Percentiles rank a stretch among this genome's conserved stretches.
phyloP scores from a whole-genome alignment of 1,140 invertebrate genomes.

The Ridgeia piscesae region DNA sequence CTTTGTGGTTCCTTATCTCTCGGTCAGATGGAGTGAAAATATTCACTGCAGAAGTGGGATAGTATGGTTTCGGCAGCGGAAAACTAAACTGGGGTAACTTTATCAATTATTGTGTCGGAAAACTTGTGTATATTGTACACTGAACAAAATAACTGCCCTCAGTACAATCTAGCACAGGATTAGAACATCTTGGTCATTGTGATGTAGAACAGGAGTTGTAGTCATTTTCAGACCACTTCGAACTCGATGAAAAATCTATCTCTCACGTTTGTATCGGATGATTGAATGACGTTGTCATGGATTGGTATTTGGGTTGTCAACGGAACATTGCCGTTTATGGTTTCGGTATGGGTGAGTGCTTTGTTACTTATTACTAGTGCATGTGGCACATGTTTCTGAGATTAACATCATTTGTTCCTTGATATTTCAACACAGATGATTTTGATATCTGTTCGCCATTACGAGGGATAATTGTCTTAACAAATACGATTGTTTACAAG shows the following conservation, averaged over 20 bases:
- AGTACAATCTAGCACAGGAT: not conserved
- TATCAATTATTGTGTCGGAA: no score
- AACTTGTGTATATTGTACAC: not conserved
- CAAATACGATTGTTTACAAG: not conserved
- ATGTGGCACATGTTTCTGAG: not conserved
- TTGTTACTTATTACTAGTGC: not conserved
- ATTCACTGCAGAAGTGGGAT: not conserved
- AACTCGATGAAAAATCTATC: not conserved
- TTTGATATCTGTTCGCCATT: not conserved
- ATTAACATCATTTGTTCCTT: not conserved
- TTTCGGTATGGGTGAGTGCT: no score
- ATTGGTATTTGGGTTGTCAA: not conserved
- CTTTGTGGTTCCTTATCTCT: not conserved
- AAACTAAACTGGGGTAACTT: no score
- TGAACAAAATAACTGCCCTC: not conserved
- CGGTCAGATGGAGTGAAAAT: not conserved
- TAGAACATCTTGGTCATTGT: no score
- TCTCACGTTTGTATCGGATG: not conserved
- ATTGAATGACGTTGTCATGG: not conserved
- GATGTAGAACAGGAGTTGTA: not conserved
- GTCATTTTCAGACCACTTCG: not conserved
- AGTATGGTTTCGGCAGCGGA: not conserved
- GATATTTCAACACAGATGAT: not conserved
- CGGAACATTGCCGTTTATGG: not conserved
- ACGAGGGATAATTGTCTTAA: not conserved